Conservation (phyloP, 2,888 invertebrate species). For the Biston betularia region DNA sequence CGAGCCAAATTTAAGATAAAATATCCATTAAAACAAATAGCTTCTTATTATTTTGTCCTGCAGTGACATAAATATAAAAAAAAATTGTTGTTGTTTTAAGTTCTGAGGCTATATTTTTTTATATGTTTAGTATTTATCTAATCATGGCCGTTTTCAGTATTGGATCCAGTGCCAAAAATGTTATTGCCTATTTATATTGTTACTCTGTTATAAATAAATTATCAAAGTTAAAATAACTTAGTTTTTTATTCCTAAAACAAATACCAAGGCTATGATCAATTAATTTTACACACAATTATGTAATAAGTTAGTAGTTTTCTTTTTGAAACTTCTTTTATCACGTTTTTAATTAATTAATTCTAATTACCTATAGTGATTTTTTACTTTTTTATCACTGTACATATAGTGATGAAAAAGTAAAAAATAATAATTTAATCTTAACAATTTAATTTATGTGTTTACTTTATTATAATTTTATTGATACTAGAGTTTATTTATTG, state of each 20-base stretch:
- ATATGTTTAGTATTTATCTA: background rate
- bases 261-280: no score
- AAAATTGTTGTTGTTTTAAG: background rate
- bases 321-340: no score
- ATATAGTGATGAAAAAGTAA: no score
- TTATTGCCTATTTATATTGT: conserved; percentile 25
- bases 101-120: conserved; percentile 15
- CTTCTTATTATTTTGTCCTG: background rate
- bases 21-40: background rate
- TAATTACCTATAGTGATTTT: no score
- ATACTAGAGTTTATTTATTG: no score
- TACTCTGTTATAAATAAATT: conserved; percentile 16
- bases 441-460: no score
- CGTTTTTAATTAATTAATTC: no score
- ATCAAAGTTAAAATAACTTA: background rate
- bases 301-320: no score
- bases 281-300: no score
- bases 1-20: background rate
- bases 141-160: background rate
- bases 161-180: conserved; percentile 25
- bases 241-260: background rate
- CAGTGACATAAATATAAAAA: background rate
- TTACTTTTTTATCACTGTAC: no score
- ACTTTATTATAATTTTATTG: no score
- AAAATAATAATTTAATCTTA: no score